Conservation (phyloP, 2,113 vertebrate species). For the Silurus glanis region DNA sequence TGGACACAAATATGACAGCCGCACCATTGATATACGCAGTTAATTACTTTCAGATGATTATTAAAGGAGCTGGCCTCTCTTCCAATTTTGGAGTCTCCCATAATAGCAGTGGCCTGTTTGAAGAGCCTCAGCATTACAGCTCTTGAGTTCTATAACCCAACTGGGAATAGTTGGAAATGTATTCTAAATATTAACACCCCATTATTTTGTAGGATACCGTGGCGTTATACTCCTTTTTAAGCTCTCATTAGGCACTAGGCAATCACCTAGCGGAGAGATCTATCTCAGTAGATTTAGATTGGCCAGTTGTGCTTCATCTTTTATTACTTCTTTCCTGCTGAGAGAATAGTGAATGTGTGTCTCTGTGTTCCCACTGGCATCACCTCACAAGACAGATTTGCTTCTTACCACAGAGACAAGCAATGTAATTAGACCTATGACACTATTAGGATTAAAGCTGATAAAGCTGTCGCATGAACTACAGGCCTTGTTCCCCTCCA, state of each 20-base stretch:
- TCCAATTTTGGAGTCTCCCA: constrained; percentile 53
- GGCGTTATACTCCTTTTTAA: constrained; percentile 4
- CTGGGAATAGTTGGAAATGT: constrained; percentile 19
- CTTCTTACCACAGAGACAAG: constrained; percentile 38
- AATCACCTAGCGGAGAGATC: background rate
- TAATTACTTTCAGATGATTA: constrained; percentile 70
- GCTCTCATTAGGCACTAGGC: background rate
- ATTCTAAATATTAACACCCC: constrained; percentile 22
- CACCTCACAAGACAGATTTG: constrained; percentile 26
- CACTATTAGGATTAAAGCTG: constrained; percentile 60
- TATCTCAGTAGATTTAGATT: constrained; percentile 25
- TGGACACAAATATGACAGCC: constrained; percentile 71
- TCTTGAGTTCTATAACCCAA: constrained; percentile 21
- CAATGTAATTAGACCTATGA: constrained; percentile 54
- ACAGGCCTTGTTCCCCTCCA: constrained; percentile 56
- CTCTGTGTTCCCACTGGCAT: constrained; percentile 24
- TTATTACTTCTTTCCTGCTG: constrained; percentile 30
- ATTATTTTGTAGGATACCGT: constrained; percentile 10
- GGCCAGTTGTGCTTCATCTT: constrained; percentile 31
- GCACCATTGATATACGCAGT: constrained; percentile 71
- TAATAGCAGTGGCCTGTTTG: constrained; percentile 51
- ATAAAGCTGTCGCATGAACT: constrained; percentile 57
- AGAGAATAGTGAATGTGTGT: constrained; percentile 15
- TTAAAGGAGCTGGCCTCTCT: constrained; percentile 56
- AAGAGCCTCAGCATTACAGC: constrained; percentile 34